A percentile compares a stretch with the other conserved stretches of the same genome.
These are phyloP conservation scores for Dione vanillae DNA, from an alignment of 2,888 invertebrate species.

Conservation along the genomic window DNA sequence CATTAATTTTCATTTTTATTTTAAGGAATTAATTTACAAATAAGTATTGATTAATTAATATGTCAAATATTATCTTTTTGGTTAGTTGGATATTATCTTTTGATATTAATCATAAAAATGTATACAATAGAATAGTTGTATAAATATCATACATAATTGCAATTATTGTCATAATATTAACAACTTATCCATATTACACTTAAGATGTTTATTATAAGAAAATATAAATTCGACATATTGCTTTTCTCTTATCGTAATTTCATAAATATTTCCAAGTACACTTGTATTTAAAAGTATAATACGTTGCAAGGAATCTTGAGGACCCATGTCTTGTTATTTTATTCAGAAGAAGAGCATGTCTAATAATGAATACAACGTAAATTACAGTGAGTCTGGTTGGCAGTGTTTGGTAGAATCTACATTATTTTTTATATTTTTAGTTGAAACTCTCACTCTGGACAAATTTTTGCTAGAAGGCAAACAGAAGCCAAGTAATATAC, in stretches of 20 bases:
- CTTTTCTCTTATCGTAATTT: background rate
- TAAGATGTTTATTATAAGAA: background rate
- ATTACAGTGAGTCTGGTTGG: background rate
- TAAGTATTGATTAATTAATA: no score
- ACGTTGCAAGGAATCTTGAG: no score
- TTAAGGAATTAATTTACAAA: no score
- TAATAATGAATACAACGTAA: constrained; percentile 28
- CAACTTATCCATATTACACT: background rate
- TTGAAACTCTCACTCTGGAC: background rate
- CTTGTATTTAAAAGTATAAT: constrained; percentile 15
- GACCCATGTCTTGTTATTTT: constrained; percentile 24
- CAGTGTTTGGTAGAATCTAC: background rate
- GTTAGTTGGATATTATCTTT: no score
- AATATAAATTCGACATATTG: background rate
- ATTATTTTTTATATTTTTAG: constrained; percentile 3
- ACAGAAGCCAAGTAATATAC: no score
- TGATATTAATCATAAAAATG: no score
- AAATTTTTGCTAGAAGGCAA: background rate
- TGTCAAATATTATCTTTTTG: no score
- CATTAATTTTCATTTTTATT: no score
- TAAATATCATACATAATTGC: no score
- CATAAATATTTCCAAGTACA: background rate
- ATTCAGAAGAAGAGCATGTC: constrained; percentile 30
- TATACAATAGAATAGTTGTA: no score
- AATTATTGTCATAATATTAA: no score